Evolutionary conservation across 2,797 vertebrate genomes (phyloP), one percentile per base, ranked within the genome.

Genomic region (Bradypodion pumilum): DNA sequence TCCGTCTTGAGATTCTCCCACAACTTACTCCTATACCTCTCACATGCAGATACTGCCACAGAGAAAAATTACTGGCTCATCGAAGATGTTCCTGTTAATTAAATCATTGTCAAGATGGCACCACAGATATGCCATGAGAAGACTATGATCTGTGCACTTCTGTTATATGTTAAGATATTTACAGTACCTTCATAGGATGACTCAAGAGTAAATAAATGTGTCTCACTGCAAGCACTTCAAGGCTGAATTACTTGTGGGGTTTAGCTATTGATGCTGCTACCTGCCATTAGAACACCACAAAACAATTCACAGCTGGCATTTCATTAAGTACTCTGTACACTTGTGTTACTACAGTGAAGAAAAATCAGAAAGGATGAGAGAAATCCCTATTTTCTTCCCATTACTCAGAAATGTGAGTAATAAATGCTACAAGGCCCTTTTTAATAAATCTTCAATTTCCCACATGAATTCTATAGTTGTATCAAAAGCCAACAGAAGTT

Each of bases 131-230:
- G 16, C 83, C 27, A 76, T 85, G 78, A 52, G 49, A 84, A 27
- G 15, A 63, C 6, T n/a, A 23, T 87, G 75, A 89, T 91, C 89
- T 89, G 75, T 82, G 70, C 66, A 82, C 86, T 81, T 82, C 46
- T 79, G 40, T 91, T 88, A 91, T 63, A 42, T 89, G n/a, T 81
- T 86, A 73, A 86, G 91, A 87, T 70, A 66, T 70, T 78, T 84
- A 80, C 90, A 86, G 32, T 66, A 62, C 56, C 84, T 16, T 75
- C 70, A 72, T 49, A 87, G 74, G 70, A 89, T 87, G 84, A 73
- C 16, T 40, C 21, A 16, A 7, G 42, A 87, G 70, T 86, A 90
- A 91, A 89, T 78, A 91, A 92, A 86, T 44, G 1, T 65, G 68
- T 4, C 29, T 88, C n/a, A 7, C 12, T 70, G 29, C 23, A 82